Evolutionary conservation across 2,113 vertebrate species (phyloP).

Genomic region (Vulpes vulpes): DNA sequence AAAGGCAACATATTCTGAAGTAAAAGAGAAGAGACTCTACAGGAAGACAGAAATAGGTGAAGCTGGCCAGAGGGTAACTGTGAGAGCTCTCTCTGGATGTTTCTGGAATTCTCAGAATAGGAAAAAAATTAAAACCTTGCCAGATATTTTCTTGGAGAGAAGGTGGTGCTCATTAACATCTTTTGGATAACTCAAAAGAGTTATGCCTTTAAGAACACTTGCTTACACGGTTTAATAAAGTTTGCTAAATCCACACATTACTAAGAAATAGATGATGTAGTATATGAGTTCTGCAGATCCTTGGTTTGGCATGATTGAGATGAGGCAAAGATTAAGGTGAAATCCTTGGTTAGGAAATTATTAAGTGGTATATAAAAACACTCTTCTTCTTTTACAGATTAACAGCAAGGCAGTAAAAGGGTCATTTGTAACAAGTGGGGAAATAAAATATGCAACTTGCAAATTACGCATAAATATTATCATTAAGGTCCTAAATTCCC

Average conservation of each 20-base stretch:
- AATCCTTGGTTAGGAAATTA: not conserved
- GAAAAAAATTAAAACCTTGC: not conserved
- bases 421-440: not conserved
- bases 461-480: slow-evolving; percentile 42
- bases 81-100: not conserved
- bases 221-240: not conserved
- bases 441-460: slow-evolving; percentile 12
- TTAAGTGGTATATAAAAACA: not conserved
- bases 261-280: not conserved
- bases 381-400: not conserved
- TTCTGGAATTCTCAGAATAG: not conserved
- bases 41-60: not conserved
- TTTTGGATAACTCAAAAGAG: not conserved
- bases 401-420: not conserved
- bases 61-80: not conserved
- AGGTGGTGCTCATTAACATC: not conserved
- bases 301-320: not conserved
- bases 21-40: not conserved
- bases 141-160: not conserved
- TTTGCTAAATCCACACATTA: not conserved
- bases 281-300: not conserved
- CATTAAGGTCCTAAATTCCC: not conserved
- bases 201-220: not conserved
- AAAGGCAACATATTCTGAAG: not conserved
- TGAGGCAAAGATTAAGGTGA: not conserved